Conservation (phyloP, 1,140 invertebrate species). For the Camponotus floridanus region DNA sequence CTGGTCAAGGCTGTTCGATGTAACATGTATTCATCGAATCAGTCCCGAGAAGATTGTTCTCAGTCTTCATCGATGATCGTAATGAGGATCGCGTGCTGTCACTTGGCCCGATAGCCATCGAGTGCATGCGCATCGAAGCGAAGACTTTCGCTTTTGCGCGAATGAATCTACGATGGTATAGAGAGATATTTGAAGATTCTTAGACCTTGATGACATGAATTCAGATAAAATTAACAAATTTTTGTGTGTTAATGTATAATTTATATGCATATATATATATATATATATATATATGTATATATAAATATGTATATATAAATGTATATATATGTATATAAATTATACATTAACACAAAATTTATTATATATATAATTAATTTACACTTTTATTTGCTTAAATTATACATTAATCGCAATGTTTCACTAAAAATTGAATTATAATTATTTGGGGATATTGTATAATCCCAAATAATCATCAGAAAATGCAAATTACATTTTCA, state of each 20-base stretch:
- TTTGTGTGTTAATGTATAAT: not conserved
- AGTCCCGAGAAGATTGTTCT: not conserved
- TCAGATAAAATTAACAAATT: not conserved
- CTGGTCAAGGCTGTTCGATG: conserved; percentile 21
- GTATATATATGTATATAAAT: too few relatives aligned
- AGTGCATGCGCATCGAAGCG: conserved; percentile 61
- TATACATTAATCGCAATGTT: too few relatives aligned
- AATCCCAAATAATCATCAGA: not conserved
- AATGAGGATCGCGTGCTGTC: conserved; percentile 38
- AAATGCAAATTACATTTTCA: not conserved
- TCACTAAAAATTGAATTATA: too few relatives aligned
- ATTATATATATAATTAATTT: too few relatives aligned
- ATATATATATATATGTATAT: not conserved
- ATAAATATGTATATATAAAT: too few relatives aligned
- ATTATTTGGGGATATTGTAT: not conserved
- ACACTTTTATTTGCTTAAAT: too few relatives aligned
- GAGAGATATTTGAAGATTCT: not conserved
- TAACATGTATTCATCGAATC: not conserved
- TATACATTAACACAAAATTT: too few relatives aligned
- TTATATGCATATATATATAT: too few relatives aligned
- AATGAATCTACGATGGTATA: conserved; percentile 53
- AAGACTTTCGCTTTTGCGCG: conserved; percentile 74
- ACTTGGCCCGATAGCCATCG: conserved; percentile 25
- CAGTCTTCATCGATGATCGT: not conserved
- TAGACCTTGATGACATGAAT: not conserved